A percentile compares a stretch with the other conserved stretches of the same genome.
Evolutionary conservation across 2,797 vertebrate genomes (phyloP).

Genomic region (Mormyrops attenuatus): DNA sequence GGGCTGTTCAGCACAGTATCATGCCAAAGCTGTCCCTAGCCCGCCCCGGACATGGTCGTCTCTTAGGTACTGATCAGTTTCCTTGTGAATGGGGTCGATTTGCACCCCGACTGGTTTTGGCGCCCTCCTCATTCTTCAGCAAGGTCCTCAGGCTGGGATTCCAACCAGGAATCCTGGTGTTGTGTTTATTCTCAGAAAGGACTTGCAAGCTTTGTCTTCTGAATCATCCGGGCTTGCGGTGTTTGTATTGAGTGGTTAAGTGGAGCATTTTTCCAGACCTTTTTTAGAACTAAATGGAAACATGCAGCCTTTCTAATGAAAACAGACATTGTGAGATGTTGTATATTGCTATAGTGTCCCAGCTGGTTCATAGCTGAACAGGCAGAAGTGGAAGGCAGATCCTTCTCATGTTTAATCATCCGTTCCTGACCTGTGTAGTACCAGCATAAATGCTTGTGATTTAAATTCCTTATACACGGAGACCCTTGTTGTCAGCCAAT

Average conservation of each 20-base stretch:
- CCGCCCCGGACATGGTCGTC: background rate
- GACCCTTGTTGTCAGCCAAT: background rate
- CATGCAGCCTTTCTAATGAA: background rate
- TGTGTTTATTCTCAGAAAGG: background rate
- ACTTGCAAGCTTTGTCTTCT: background rate
- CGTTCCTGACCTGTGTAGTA: background rate
- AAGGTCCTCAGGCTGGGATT: background rate
- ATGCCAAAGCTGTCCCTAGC: background rate
- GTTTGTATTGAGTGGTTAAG: background rate
- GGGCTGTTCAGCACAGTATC: background rate
- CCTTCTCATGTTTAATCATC: background rate
- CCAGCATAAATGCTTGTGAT: background rate
- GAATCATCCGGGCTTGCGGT: background rate
- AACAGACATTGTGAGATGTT: background rate
- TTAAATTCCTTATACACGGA: background rate
- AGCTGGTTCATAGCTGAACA: background rate
- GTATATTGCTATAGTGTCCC: background rate
- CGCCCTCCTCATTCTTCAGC: background rate
- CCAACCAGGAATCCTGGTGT: background rate
- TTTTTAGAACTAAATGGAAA: conserved; percentile 5
- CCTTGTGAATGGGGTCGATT: background rate
- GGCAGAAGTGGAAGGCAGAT: background rate
- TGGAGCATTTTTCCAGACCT: background rate
- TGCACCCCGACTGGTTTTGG: background rate
- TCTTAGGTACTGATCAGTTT: background rate